These are phyloP conservation scores for Troides helena DNA, from an alignment of 2,888 invertebrate genomes.

Conservation along the genomic window DNA sequence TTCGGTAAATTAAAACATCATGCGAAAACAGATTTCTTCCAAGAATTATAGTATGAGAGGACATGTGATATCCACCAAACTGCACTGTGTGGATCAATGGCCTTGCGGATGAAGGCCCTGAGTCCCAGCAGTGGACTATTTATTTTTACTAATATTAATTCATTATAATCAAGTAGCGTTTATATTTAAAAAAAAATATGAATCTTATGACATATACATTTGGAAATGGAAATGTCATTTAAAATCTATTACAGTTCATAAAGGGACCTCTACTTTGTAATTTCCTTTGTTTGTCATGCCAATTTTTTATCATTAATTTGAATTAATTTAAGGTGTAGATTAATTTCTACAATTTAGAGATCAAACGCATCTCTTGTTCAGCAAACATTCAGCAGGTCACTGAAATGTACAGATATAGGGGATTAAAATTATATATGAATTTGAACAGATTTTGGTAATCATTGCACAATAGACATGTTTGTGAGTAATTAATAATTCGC, in stretches of 20 bases:
- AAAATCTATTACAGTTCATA: background rate
- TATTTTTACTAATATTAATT: background rate
- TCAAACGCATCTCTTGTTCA: background rate
- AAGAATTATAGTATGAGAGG: no score
- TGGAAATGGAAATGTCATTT: background rate
- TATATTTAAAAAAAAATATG: background rate
- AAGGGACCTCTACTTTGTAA: no score
- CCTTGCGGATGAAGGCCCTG: no score
- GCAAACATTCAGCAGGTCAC: background rate
- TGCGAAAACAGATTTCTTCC: no score
- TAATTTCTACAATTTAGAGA: no score
- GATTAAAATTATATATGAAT: background rate
- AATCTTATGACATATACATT: background rate
- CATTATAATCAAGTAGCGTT: background rate
- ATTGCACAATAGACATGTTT: conserved; percentile 4
- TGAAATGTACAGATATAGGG: background rate
- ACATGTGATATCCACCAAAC: no score
- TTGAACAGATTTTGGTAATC: background rate
- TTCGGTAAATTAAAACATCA: no score
- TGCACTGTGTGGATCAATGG: no score
- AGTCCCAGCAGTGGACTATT: no score
- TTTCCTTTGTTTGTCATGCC: no score
- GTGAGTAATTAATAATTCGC: conserved; percentile 26
- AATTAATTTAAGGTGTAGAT: no score
- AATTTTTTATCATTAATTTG: no score